Evolutionary conservation across 2,888 invertebrate genomes (phyloP).

Genomic region (Campoletis raptor): DNA sequence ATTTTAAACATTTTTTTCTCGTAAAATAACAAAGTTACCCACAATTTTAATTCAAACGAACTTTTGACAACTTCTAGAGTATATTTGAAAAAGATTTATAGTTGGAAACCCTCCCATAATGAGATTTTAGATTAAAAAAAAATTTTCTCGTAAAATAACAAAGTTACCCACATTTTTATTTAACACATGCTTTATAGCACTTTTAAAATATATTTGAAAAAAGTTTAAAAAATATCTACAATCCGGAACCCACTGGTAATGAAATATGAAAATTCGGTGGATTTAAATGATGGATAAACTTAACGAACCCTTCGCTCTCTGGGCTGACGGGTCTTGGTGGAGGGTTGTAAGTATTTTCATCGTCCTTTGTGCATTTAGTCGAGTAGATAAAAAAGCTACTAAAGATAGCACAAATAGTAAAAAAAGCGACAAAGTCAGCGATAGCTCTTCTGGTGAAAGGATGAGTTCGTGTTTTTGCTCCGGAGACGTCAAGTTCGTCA

Average conservation of each 20-base stretch:
- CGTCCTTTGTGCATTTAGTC: slow-evolving; percentile 69
- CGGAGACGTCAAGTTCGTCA: slow-evolving; percentile 56
- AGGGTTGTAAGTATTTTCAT: slow-evolving; percentile 33
- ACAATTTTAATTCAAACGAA: not conserved
- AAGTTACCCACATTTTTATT: not conserved
- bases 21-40: not conserved
- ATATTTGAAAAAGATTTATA: not conserved
- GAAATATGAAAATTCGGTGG: not conserved
- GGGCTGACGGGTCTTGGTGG: slow-evolving; percentile 45
- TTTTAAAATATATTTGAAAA: not conserved
- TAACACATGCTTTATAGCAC: not conserved
- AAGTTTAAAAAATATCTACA: not conserved
- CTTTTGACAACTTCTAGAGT: not conserved
- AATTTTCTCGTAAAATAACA: not conserved
- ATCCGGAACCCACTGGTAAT: not conserved
- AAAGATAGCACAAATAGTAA: slow-evolving; percentile 72
- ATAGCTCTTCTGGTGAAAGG: slow-evolving; percentile 65
- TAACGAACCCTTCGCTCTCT: slow-evolving; percentile 56
- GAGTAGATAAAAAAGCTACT: slow-evolving; percentile 73
- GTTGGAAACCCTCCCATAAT: not conserved
- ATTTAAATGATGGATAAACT: not conserved
- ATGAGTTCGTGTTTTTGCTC: slow-evolving; percentile 37
- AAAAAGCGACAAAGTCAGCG: slow-evolving; percentile 74
- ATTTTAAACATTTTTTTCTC: not conserved
- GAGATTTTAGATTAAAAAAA: not conserved